Percentiles rank a stretch among this genome's conserved stretches.
phyloP scores from a whole-genome alignment of 2,797 vertebrate species.

The Hapalemur alaotrensis region DNA sequence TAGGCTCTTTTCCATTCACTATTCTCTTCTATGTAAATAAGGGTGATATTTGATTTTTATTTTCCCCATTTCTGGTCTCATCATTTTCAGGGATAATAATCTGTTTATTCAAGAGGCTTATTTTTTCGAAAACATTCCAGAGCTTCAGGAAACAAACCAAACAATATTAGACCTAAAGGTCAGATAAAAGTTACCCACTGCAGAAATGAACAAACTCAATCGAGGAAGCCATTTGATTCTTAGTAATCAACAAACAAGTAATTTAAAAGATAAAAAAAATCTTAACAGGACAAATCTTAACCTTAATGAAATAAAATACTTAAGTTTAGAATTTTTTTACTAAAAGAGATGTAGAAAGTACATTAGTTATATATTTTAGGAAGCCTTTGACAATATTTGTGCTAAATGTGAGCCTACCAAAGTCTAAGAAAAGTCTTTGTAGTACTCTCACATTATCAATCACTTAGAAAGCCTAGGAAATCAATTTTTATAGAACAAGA shows the following conservation, averaged over 20 bases:
- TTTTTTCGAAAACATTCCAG: slow-evolving; percentile 35
- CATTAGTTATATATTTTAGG: neutral
- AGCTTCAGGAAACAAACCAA: slow-evolving; percentile 49
- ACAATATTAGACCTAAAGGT: neutral
- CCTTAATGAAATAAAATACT: neutral
- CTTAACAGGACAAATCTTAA: neutral
- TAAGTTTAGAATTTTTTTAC: neutral
- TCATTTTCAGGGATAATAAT: slow-evolving; percentile 13
- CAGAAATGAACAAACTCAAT: slow-evolving; percentile 15
- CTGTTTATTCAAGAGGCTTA: neutral
- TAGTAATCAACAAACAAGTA: slow-evolving; percentile 4
- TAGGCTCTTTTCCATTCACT: neutral
- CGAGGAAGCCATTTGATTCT: neutral
- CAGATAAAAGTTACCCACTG: slow-evolving; percentile 7
- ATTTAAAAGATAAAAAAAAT: slow-evolving; percentile 2
- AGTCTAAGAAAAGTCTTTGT: slow-evolving; percentile 13
- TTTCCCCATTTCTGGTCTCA: neutral
- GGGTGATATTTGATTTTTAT: neutral
- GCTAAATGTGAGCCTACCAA: neutral
- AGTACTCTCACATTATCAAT: slow-evolving; percentile 24
- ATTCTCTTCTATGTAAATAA: neutral
- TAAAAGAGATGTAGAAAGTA: slow-evolving; percentile 16
- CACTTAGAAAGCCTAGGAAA: slow-evolving; percentile 50
- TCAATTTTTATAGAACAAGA: neutral
- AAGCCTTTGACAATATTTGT: neutral